Percentiles rank a stretch among this genome's conserved stretches.
Evolutionary conservation across 2,888 invertebrate genomes (phyloP).

Genomic region (Watsonalla cultraria): DNA sequence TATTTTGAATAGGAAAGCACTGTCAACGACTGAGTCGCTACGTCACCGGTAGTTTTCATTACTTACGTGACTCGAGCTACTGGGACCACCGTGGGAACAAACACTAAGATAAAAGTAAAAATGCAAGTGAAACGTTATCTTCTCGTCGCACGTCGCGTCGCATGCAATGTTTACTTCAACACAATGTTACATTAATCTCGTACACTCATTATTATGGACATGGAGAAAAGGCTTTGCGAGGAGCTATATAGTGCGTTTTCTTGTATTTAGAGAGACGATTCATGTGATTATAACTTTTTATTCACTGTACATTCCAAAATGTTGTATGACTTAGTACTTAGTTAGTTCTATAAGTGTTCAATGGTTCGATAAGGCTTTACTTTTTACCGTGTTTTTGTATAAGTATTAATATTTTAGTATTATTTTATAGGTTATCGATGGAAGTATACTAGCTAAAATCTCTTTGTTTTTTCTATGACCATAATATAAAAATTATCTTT

Average conservation of each 20-base stretch:
- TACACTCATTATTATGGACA: constrained; percentile 1
- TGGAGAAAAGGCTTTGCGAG: neutral
- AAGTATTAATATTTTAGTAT: no score
- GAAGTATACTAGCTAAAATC: no score
- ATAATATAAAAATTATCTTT: no score
- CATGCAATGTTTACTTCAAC: constrained; percentile 18
- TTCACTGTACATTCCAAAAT: neutral
- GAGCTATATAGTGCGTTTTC: neutral
- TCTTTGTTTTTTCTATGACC: no score
- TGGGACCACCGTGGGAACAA: constrained; percentile 30
- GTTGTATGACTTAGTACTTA: no score
- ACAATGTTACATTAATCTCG: constrained; percentile 17
- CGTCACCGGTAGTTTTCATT: no score
- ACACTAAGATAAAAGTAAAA: constrained; percentile 25
- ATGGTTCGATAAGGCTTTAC: no score
- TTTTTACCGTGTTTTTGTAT: no score
- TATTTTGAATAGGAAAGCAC: no score
- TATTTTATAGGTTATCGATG: no score
- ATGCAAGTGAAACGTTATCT: constrained; percentile 23
- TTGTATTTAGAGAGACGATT: neutral
- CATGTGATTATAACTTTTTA: constrained; percentile 1
- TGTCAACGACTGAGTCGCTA: no score
- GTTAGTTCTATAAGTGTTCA: no score
- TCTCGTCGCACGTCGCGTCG: constrained; percentile 15
- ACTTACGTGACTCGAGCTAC: neutral